These are phyloP conservation scores for Hyposoter dolosus DNA, from an alignment of 2,888 invertebrate genomes.

Conservation along the genomic window DNA sequence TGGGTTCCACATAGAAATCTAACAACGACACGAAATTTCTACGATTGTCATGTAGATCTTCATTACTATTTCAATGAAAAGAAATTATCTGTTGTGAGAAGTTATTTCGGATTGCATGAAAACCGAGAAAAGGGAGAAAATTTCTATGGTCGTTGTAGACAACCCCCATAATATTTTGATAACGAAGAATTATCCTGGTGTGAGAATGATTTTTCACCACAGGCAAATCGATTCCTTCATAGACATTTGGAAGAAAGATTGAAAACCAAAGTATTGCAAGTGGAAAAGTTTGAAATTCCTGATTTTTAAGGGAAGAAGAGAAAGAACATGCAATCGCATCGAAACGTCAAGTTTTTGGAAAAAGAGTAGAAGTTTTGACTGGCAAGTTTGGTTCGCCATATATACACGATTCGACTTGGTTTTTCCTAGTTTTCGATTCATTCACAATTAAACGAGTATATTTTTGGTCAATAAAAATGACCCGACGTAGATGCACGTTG, in stretches of 20 bases:
- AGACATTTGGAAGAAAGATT: not conserved
- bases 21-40: not conserved
- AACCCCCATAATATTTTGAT: too few species aligned
- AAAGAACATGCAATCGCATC: not conserved
- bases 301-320: not conserved
- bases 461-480: not conserved
- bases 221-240: not conserved
- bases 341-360: not conserved
- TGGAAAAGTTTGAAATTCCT: not conserved
- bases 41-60: not conserved
- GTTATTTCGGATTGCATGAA: too few species aligned
- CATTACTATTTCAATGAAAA: not conserved
- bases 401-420: not conserved
- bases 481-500: not conserved
- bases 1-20: not conserved
- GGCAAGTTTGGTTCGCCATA: not conserved
- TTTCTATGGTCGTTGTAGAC: too few species aligned
- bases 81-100: not conserved
- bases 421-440: constrained; percentile 5
- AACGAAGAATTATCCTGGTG: too few species aligned
- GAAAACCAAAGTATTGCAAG: not conserved
- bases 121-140: too few species aligned
- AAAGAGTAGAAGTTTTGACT: not conserved
- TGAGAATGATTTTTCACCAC: not conserved
- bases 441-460: not conserved